Conservation (phyloP, 1,140 invertebrate species). For the Delia radicum region DNA sequence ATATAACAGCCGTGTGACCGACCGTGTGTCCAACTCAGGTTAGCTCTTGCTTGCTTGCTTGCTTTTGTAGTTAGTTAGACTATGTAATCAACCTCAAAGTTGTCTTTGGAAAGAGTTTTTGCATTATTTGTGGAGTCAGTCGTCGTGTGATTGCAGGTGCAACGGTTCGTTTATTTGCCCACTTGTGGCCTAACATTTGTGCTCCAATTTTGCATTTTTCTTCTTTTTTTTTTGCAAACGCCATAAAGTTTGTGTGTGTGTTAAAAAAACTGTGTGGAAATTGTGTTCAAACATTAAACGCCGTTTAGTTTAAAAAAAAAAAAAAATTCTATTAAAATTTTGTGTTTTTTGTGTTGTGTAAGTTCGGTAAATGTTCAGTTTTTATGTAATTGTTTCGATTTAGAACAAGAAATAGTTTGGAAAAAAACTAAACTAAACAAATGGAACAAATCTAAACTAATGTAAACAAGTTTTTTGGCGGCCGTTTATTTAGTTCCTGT, state of each 20-base stretch:
- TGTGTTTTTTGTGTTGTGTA: not conserved
- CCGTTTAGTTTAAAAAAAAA: not conserved
- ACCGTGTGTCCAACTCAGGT: not conserved
- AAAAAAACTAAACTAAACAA: not conserved
- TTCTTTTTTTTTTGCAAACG: not conserved
- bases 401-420: not conserved
- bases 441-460: not conserved
- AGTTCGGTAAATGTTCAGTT: not conserved
- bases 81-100: not conserved
- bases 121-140: not conserved
- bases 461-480: not conserved
- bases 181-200: not conserved
- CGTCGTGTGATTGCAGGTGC: constrained; percentile 16
- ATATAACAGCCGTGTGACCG: not conserved
- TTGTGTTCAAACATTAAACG: constrained; percentile 7
- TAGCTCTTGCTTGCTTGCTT: not conserved
- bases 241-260: not conserved
- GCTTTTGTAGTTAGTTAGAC: not conserved
- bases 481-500: too few relatives aligned
- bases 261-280: not conserved
- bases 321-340: not conserved
- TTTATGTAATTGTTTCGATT: not conserved
- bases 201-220: not conserved
- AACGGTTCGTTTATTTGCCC: constrained; percentile 10
- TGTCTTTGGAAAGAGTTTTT: not conserved